Evolutionary conservation across 92 coral and sea anemone genomes (phyloP), one percentile per base, ranked within the genome.

Genomic region (Parazoanthus atlanticus): DNA sequence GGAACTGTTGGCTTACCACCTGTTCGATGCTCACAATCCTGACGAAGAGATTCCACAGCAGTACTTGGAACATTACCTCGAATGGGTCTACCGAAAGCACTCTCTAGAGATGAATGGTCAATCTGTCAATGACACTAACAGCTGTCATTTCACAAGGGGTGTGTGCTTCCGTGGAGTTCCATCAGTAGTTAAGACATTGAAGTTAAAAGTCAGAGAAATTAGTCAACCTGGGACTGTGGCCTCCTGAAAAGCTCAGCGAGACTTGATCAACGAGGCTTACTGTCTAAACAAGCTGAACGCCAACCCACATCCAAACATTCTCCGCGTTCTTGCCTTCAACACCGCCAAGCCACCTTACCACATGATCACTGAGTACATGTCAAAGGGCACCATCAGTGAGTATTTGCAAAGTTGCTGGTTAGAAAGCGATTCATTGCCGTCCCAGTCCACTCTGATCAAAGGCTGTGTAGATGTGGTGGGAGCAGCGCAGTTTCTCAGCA

Each of bases 341-440:
- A 71, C 76, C 21, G 76, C 76, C 32, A 71, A 29, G 76, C 76
- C 76, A 71, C 76, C 76, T 3, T 71, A 71, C 19, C 85, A 81
- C 47, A 64, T 81, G 10, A 81, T 81, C 3, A 81, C 86, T n/a
- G 86, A 81, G 54, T 81, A 64, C 30, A 61, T 81, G 52, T 28
- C 86, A 13, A 41, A n/a, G 7, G 86, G 67, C 10, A 81, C 86
- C 0, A 54, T 64, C 6, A 19, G 25, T 33, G 28, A 26, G 17
- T 81, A 61, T 25, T 81, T 81, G 17, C 30, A 66, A 28, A 61
- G 16, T n/a, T 10, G 76, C 21, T 81, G 86, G 74, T 8, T 2
- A 26, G 74, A 33, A 13, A 65, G 23, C 25, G 41, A 36, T n/a
- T 36, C n/a, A 15, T 23, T 23, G 0, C 75, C 86, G 9, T 23